phyloP scores from a whole-genome alignment of 2,797 vertebrate species.

The Cryptoblepharus egeriae region DNA sequence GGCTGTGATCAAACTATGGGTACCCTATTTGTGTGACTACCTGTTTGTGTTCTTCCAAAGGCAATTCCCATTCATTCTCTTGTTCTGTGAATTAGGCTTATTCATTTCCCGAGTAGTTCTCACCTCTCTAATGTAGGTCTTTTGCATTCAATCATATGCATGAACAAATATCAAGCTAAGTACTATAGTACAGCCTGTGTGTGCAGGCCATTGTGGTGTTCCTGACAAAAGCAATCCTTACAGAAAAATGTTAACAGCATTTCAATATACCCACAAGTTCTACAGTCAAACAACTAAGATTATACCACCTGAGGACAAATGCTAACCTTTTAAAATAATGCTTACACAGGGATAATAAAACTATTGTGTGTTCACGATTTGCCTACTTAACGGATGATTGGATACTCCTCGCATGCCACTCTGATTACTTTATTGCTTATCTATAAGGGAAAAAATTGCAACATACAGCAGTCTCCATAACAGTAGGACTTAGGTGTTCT shows the following conservation, averaged over 20 bases:
- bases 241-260: neutral
- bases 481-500: slow-evolving; percentile 88
- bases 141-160: neutral
- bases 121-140: neutral
- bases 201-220: fast-evolving
- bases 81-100: neutral
- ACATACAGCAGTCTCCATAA: slow-evolving; percentile 88
- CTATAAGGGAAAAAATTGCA: slow-evolving; percentile 49
- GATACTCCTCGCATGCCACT: neutral
- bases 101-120: no score
- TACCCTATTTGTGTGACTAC: no score
- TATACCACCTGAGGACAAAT: neutral
- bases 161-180: neutral
- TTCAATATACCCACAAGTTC: neutral
- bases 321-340: neutral
- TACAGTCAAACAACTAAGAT: neutral
- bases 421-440: slow-evolving; percentile 10
- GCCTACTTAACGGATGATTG: neutral
- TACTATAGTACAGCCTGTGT: neutral
- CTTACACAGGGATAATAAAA: neutral
- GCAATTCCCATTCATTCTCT: neutral
- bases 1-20: neutral
- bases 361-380: neutral
- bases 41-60: neutral
- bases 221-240: neutral